Percentiles rank a stretch among this genome's conserved stretches.
These are phyloP conservation scores for Chlamydotis undulata DNA, from an alignment of 2,113 vertebrate genomes.

Conservation along the genomic window DNA sequence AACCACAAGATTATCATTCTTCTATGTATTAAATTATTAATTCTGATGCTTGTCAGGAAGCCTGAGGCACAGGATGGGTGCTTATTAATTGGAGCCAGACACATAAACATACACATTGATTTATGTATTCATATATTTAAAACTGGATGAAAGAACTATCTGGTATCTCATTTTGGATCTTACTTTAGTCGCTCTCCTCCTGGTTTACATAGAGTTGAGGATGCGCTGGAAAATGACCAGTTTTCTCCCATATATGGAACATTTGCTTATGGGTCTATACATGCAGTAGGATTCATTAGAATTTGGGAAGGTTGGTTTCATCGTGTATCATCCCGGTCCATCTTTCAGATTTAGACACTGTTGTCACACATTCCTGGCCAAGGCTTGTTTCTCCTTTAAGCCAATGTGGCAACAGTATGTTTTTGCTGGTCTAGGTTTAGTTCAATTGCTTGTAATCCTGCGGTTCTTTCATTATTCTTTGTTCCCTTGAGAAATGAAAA, in stretches of 20 bases:
- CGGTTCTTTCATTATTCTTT: neutral
- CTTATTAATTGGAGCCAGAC: conserved; percentile 69
- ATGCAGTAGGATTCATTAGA: neutral
- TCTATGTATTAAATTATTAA: conserved; percentile 58
- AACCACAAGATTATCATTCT: conserved; percentile 60
- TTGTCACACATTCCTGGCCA: conserved; percentile 27
- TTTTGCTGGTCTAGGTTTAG: neutral
- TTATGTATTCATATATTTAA: conserved; percentile 68
- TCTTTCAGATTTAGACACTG: conserved; percentile 15
- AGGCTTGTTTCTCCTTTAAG: neutral
- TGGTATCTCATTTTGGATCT: conserved; percentile 54
- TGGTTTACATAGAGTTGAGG: conserved; percentile 53
- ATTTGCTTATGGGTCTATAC: conserved; percentile 6
- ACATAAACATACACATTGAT: conserved; percentile 59
- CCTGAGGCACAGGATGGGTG: conserved; percentile 62
- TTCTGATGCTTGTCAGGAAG: conserved; percentile 58
- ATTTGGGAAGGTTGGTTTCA: neutral
- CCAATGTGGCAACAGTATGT: neutral
- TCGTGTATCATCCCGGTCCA: neutral
- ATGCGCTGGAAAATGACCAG: conserved; percentile 11
- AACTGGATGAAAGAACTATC: conserved; percentile 58
- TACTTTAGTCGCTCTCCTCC: conserved; percentile 6
- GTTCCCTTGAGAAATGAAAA: conserved; percentile 6
- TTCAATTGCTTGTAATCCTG: neutral
- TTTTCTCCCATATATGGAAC: neutral